Evolutionary conservation across 2,797 vertebrate genomes (phyloP).

Genomic region (Arrhamphus sclerolepis): DNA sequence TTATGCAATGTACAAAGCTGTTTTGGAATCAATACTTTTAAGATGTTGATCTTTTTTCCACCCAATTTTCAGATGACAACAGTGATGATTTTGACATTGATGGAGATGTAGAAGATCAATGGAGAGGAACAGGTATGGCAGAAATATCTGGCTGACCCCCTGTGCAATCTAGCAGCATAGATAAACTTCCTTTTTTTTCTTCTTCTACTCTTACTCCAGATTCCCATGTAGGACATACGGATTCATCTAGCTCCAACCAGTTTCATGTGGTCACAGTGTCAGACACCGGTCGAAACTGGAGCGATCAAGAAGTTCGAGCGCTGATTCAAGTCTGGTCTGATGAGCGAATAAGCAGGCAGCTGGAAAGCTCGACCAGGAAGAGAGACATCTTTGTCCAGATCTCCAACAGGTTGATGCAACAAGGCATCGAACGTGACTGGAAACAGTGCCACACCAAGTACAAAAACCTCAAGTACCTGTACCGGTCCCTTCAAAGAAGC

Average conservation of each 20-base stretch:
- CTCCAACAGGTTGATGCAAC: conserved; percentile 83
- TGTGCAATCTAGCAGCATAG: neutral
- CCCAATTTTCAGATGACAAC: conserved; percentile 67
- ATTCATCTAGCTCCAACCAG: conserved; percentile 76
- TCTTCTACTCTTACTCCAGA: conserved; percentile 55
- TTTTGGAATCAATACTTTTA: neutral
- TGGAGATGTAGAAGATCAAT: conserved; percentile 59
- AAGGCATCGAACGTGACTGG: conserved; percentile 89
- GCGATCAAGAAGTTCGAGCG: conserved; percentile 88
- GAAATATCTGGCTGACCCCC: neutral
- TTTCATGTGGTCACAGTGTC: conserved; percentile 84
- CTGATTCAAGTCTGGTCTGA: conserved; percentile 87
- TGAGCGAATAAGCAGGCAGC: conserved; percentile 84
- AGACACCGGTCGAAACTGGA: conserved; percentile 87
- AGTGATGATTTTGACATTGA: conserved; percentile 71
- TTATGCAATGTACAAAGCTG: neutral
- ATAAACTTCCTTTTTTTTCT: neutral
- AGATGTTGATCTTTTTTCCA: neutral
- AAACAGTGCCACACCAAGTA: conserved; percentile 91
- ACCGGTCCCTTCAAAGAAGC: conserved; percentile 86
- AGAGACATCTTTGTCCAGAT: conserved; percentile 91
- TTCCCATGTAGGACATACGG: conserved; percentile 56
- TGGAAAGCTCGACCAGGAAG: conserved; percentile 89
- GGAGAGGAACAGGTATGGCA: conserved; percentile 57
- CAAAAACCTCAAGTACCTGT: conserved; percentile 92